Evolutionary conservation across 2,888 invertebrate species (phyloP).

Genomic region (Spialia ferax): DNA sequence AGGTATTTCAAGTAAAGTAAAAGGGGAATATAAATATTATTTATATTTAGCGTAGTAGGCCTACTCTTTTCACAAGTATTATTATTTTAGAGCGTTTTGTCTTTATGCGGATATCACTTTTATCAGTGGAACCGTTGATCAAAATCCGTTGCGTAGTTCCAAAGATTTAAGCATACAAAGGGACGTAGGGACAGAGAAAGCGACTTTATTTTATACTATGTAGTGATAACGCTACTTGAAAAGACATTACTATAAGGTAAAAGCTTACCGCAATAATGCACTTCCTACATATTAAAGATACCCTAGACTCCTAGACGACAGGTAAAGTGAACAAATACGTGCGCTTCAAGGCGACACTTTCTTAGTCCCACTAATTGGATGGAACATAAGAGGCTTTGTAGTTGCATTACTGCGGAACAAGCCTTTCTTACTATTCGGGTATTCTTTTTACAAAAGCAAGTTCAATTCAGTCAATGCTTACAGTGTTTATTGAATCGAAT

Average conservation of each 20-base stretch:
- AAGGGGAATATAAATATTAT: too few relatives aligned
- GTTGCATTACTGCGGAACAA: background rate
- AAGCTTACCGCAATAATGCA: background rate
- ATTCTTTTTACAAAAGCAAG: too few relatives aligned
- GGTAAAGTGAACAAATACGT: background rate
- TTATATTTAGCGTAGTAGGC: background rate
- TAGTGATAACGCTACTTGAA: too few relatives aligned
- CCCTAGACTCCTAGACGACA: background rate
- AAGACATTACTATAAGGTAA: background rate
- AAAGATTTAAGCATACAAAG: too few relatives aligned
- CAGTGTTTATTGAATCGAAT: too few relatives aligned
- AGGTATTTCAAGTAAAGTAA: conserved; percentile 22
- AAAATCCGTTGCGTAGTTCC: too few relatives aligned
- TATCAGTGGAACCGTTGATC: too few relatives aligned
- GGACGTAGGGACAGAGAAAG: too few relatives aligned
- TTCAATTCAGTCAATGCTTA: too few relatives aligned
- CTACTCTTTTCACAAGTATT: too few relatives aligned
- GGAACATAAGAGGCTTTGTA: conserved; percentile 20
- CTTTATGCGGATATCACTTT: too few relatives aligned
- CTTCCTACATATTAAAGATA: background rate
- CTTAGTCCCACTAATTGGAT: conserved; percentile 21
- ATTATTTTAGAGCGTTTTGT: too few relatives aligned
- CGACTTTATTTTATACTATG: background rate
- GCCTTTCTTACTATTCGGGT: background rate
- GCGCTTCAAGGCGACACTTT: conserved; percentile 2